Evolutionary conservation across 2,113 vertebrate genomes (phyloP).

Genomic region (Calyptomena viridis): DNA sequence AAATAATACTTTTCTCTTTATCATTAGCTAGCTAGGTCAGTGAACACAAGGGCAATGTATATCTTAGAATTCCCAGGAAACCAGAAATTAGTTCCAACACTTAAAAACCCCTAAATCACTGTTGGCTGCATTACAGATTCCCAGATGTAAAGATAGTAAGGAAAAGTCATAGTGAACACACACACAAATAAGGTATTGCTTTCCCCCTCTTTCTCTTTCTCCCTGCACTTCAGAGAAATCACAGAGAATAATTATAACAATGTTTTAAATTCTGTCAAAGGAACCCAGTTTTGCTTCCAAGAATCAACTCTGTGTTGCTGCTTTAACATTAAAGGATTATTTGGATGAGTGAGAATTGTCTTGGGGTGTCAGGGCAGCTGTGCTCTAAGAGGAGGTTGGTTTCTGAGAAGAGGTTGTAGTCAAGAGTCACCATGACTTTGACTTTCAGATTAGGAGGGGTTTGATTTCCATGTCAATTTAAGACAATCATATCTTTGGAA

Average conservation of each 20-base stretch:
- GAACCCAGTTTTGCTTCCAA: slow-evolving; percentile 20
- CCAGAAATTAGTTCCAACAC: slow-evolving; percentile 13
- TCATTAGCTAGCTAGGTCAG: slow-evolving; percentile 28
- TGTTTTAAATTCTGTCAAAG: slow-evolving; percentile 9
- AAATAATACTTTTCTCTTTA: slow-evolving; percentile 16
- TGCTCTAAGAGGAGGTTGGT: neutral
- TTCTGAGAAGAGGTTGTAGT: neutral
- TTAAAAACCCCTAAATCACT: neutral
- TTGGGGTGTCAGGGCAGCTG: neutral
- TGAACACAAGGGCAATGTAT: neutral
- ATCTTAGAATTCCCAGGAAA: slow-evolving; percentile 5
- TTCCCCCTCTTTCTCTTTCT: neutral
- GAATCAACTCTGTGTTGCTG: neutral
- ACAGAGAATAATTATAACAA: slow-evolving; percentile 30
- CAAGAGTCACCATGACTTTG: neutral
- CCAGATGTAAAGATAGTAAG: neutral
- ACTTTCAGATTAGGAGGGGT: neutral
- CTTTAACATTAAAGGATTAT: neutral
- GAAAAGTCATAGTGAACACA: neutral
- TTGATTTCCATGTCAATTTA: neutral
- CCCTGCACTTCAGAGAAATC: neutral
- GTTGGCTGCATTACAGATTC: neutral
- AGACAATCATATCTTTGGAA: neutral
- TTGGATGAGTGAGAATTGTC: neutral
- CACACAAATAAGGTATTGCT: slow-evolving; percentile 14